Evolutionary conservation across 1,140 invertebrate genomes (phyloP).

Genomic region (Thaumetopoea pityocampa): DNA sequence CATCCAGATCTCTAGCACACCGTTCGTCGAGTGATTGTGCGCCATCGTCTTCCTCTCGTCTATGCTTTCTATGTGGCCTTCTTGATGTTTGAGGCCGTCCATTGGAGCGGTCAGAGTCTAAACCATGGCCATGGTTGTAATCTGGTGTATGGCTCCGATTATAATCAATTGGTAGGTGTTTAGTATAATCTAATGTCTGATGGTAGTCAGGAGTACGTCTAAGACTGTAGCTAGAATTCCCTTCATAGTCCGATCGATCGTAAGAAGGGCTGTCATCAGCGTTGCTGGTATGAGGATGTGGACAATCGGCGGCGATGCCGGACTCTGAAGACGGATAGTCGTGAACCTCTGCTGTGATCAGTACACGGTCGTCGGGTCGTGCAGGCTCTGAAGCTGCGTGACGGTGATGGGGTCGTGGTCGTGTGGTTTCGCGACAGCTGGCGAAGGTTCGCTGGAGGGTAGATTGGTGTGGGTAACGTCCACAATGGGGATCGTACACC

Average conservation of each 20-base stretch:
- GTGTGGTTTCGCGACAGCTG: slow-evolving; percentile 52
- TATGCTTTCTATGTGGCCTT: slow-evolving; percentile 52
- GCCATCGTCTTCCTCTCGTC: slow-evolving; percentile 67
- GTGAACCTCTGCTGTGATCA: slow-evolving; percentile 72
- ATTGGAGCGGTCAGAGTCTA: slow-evolving; percentile 56
- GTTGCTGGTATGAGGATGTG: slow-evolving; percentile 57
- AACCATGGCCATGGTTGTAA: slow-evolving; percentile 52
- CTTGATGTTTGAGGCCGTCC: slow-evolving; percentile 52
- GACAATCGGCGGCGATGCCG: slow-evolving; percentile 67
- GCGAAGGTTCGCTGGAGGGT: slow-evolving; percentile 59
- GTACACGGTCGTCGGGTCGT: slow-evolving; percentile 61
- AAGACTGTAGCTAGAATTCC: slow-evolving; percentile 57
- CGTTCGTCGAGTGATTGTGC: slow-evolving; percentile 70
- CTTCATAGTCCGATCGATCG: slow-evolving; percentile 64
- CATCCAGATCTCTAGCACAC: slow-evolving; percentile 70
- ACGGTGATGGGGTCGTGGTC: slow-evolving; percentile 60
- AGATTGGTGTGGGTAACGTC: slow-evolving; percentile 45
- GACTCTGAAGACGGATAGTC: slow-evolving; percentile 73
- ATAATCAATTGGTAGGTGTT: slow-evolving; percentile 51
- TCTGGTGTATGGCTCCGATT: slow-evolving; percentile 63
- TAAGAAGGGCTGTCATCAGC: slow-evolving; percentile 65
- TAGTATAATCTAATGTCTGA: slow-evolving; percentile 54
- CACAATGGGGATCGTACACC: slow-evolving; percentile 58
- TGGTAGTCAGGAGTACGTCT: slow-evolving; percentile 54
- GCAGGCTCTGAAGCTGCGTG: slow-evolving; percentile 66